Evolutionary conservation across 2,113 vertebrate species (phyloP), one percentile per base, ranked within the genome.

Genomic region (Rhodinocichla rosea): DNA sequence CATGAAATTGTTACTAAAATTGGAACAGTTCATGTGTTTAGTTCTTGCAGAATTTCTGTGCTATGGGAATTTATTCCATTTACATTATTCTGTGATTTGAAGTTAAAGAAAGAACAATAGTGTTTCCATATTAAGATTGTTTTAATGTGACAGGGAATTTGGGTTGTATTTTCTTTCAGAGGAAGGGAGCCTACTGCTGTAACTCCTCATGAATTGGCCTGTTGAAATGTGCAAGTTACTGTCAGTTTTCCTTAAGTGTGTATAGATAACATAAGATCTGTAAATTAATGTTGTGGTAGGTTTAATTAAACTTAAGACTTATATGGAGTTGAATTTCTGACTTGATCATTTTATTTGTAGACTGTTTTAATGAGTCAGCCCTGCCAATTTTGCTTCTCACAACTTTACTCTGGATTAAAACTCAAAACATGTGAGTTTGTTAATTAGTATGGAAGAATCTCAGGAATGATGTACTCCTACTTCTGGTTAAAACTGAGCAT

Each of bases 371-470:
- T 94, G 84, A 76, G 84, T 91, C 65, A 85, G 47, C 45, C 74
- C 49, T 95, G 90, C 59, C 82, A 90, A 14, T 92, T 91, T 49
- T 73, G 30, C 57, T 93, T 84, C 40, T 94, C 44, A 56, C 62
- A 79, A 53, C 44, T 90, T 87, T 53, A 26, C 40, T 94, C 62
- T 88, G 92, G 37, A 88, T 96, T 94, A 91, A 91, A 93, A 91
- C 57, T 93, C 78, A 33, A 85, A 94, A 76, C 82, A 91, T 83
- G 88, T 79, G 94, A 94, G 77, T 91, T 83, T 80, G 50, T 80
- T 94, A 92, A 93, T 96, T 95, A 89, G 83, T 94, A 87, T 95
- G 92, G 91, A 95, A 92, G 93, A 95, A 95, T 95, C 57, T 89
- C 57, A 95, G 87, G 95, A 97, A 95, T 94, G 37, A 68, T 87